A percentile compares a stretch with the other conserved stretches of the same genome.
Conservation (phyloP, 2,113 vertebrate genomes). For the Forbesichthys agassizii region DNA sequence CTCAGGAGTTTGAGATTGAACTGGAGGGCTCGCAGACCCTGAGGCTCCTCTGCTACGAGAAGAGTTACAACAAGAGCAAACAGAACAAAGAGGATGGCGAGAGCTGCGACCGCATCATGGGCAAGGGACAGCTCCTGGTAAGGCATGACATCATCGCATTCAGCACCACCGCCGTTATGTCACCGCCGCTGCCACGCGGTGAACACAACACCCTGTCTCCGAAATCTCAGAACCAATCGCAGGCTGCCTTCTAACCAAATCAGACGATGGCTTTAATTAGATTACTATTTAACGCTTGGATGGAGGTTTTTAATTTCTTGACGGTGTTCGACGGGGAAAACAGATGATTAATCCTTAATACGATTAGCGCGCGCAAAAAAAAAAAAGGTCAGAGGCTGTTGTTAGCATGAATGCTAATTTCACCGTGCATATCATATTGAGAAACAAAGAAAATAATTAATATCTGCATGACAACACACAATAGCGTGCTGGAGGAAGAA, state of each 20-base stretch:
- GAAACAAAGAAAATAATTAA: too few species aligned
- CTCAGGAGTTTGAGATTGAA: slow-evolving; percentile 97
- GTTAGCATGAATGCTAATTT: neutral
- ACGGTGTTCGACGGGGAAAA: neutral
- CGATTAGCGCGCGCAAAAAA: neutral
- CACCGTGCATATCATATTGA: too few species aligned
- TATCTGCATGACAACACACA: too few species aligned
- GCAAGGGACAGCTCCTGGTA: slow-evolving; percentile 95
- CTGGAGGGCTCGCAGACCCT: slow-evolving; percentile 96
- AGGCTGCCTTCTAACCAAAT: slow-evolving; percentile 12
- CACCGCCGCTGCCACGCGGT: slow-evolving; percentile 33
- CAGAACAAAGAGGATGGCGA: slow-evolving; percentile 90
- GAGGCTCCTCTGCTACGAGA: slow-evolving; percentile 94
- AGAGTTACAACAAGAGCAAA: slow-evolving; percentile 91
- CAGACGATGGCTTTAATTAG: slow-evolving; percentile 36
- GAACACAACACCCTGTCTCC: slow-evolving; percentile 22
- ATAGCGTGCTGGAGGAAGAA: too few species aligned
- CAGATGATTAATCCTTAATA: neutral
- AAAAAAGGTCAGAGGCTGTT: neutral
- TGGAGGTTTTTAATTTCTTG: neutral
- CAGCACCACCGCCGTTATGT: slow-evolving; percentile 23
- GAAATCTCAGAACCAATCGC: neutral
- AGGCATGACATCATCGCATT: slow-evolving; percentile 61
- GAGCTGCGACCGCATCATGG: slow-evolving; percentile 88
- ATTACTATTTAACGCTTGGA: slow-evolving; percentile 12